Percentiles rank a stretch among this genome's conserved stretches.
Evolutionary conservation across 1,140 invertebrate genomes (phyloP).

Genomic region (Zaprionus camerounensis): DNA sequence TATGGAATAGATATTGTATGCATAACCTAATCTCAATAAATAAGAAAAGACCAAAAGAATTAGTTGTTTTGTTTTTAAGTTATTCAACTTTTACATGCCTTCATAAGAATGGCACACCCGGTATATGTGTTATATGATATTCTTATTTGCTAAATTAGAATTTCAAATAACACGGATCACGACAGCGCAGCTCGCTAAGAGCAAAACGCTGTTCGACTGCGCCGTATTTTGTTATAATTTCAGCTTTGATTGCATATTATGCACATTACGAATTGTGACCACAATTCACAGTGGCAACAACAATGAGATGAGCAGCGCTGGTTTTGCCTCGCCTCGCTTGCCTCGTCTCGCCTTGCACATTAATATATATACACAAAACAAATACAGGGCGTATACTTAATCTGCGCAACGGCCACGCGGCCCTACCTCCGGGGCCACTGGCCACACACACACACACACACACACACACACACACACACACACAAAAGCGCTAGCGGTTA

Average conservation of each 20-base stretch:
- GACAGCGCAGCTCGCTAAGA: neutral
- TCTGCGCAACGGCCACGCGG: constrained; percentile 38
- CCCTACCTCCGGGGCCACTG: constrained; percentile 6
- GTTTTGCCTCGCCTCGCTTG: too few species aligned
- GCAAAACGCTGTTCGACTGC: constrained; percentile 15
- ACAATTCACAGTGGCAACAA: constrained; percentile 14
- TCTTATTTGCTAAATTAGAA: neutral
- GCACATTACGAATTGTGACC: constrained; percentile 31
- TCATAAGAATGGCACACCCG: too few species aligned
- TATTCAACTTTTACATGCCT: too few species aligned
- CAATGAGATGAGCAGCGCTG: constrained; percentile 3
- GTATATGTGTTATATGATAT: neutral
- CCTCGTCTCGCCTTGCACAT: constrained; percentile 8
- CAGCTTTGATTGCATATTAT: constrained; percentile 43
- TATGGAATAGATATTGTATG: too few species aligned
- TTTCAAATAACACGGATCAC: neutral
- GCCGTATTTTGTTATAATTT: constrained; percentile 24
- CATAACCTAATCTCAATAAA: too few species aligned
- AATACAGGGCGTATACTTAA: constrained; percentile 71
- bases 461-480: constrained; percentile 14
- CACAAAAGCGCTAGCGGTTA: constrained; percentile 58
- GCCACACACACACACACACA: neutral
- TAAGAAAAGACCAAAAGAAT: too few species aligned
- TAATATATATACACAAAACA: constrained; percentile 60
- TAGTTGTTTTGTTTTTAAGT: too few species aligned